Evolutionary conservation across 1,140 invertebrate species (phyloP), one percentile per base, ranked within the genome.

Genomic region (Planococcus citri): DNA sequence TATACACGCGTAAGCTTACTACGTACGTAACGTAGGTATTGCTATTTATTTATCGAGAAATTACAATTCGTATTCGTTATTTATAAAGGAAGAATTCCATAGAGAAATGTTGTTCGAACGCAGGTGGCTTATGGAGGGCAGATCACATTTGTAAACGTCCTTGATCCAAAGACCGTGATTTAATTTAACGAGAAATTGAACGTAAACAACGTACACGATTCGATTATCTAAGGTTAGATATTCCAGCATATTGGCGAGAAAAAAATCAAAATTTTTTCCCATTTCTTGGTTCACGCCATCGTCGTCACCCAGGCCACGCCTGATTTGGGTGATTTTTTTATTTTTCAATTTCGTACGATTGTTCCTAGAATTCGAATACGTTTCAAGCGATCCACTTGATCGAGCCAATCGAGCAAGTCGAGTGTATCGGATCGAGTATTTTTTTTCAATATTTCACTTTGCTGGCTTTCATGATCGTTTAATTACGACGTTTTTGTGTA

Each of bases 11-110:
- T 33, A 33, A n/a, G 4, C 29, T 33, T 33, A 20, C 41, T 4
- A n/a, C n/a, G n/a, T n/a, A n/a, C n/a, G n/a, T n/a, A n/a, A n/a
- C n/a, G n/a, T n/a, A n/a, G n/a, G n/a, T n/a, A n/a, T n/a, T n/a
- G n/a, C n/a, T n/a, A n/a, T n/a, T 51, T 51, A 51, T 51, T 51
- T 51, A 51, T 51, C 41, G 41, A 51, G 41, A 51, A 51, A 51
- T 51, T 9, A 51, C 41, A 51, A 51, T 51, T 51, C 17, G 17
- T 51, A 51, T 51, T 51, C 17, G 41, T 51, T 51, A 51, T 51
- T 51, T 51, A 20, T 51, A 51, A 20, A 51, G 41, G 41, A 51
- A 51, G 41, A 51, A 51, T 51, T 51, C 12, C 41, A 17, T 17
- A 51, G 41, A 17, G 41, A 51, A 51, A 51, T 51, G 41, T 51